Base-by-base conservation (phyloP, 2,797 vertebrate genomes). In the Varecia variegata region DNA sequence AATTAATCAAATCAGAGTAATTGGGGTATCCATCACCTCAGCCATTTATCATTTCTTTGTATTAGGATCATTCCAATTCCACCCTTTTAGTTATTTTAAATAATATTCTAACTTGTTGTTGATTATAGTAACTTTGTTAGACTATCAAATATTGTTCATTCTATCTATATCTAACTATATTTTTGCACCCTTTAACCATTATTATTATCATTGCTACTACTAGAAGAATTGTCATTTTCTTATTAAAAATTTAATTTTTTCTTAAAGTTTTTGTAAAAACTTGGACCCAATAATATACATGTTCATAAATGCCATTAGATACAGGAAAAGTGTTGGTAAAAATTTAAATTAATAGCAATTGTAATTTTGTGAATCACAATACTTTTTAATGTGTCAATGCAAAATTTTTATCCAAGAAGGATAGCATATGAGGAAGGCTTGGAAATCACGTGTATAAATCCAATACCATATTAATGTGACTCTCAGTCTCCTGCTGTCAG, bases 401-500 rank as follows among this genome's bases (percentile, higher is more conserved):
- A 79, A 82, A 43, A 54, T 67, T 50, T 45, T 70, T 93, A 70
- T 82, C 27, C 32, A 45, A 74, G 20, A 68, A 23, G 7, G 23
- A 71, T 7, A 76, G 10, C 35, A 4, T 47, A 38, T 15, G 35
- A 97, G n/a, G 27, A 74, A 40, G 40, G 15, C 43, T 86, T 94
- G 20, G 82, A 93, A 90, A 76, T 83, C 14, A 52, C 0, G 0
- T 79, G 23, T 67, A 45, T 93, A 74, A 86, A 95, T 43, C 68
- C 25, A 91, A 30, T 45, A 3, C 12, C 1, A 0, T 84, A 15
- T 62, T 90, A 80, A 85, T 90, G 40, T 93, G 56, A 88, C 93
- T 87, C 68, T 88, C 93, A 52, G 84, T 56, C 45, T 47, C 82
- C 88, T 79, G 38, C 88, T 95, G 83, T 73, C 40, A 32, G 43